phyloP scores from a whole-genome alignment of 2,888 invertebrate genomes.

The Drosophila borborema region DNA sequence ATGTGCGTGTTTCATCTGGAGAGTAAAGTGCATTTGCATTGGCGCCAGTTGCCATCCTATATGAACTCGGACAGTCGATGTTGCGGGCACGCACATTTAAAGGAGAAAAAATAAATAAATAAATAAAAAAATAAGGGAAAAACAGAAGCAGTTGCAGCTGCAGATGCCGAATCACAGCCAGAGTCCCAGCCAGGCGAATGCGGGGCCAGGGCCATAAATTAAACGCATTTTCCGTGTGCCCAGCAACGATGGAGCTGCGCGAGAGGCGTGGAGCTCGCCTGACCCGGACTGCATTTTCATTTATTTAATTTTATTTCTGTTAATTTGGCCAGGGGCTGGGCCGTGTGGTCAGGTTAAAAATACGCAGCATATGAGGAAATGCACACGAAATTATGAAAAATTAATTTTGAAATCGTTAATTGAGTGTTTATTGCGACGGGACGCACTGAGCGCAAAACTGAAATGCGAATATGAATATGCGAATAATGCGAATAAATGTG shows the following conservation, averaged over 20 bases:
- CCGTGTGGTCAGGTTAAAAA: constrained; percentile 54
- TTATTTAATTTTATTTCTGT: constrained; percentile 75
- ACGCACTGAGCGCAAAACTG: constrained; percentile 55
- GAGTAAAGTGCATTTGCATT: constrained; percentile 56
- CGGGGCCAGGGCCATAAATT: constrained; percentile 65
- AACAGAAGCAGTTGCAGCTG: constrained; percentile 20
- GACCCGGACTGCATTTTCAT: constrained; percentile 43
- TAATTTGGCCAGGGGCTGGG: constrained; percentile 59
- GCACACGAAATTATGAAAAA: constrained; percentile 81
- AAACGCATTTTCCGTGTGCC: constrained; percentile 72
- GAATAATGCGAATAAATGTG: constrained; percentile 64
- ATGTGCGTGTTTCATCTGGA: constrained; percentile 6
- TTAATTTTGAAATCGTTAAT: constrained; percentile 83
- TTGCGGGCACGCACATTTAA: constrained; percentile 49
- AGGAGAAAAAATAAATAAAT: neutral
- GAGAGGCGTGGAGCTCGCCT: constrained; percentile 7
- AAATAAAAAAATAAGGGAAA: neutral
- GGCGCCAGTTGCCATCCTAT: constrained; percentile 51
- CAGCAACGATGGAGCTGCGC: constrained; percentile 24
- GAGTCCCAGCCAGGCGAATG: constrained; percentile 21
- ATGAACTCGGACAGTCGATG: constrained; percentile 46
- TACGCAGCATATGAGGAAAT: constrained; percentile 68
- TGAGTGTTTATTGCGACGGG: constrained; percentile 83
- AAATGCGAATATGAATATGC: constrained; percentile 37
- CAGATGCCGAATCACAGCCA: constrained; percentile 28